phyloP scores from a whole-genome alignment of 2,113 vertebrate species.

The Melospiza georgiana region DNA sequence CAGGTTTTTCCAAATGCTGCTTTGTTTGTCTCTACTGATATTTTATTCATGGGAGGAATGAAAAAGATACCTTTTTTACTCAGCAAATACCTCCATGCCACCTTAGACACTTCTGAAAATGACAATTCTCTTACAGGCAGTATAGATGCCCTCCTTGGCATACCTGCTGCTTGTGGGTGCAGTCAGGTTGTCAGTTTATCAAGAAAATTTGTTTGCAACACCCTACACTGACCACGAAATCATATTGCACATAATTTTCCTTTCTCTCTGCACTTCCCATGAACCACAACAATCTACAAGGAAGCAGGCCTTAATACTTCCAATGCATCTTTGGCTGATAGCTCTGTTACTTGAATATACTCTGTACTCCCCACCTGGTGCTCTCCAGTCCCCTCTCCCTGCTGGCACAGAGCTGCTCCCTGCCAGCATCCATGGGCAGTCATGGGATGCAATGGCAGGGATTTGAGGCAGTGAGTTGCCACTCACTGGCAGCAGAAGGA shows the following conservation, averaged over 20 bases:
- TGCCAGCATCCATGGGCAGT: neutral
- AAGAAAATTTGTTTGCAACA: neutral
- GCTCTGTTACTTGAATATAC: neutral
- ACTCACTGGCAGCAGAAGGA: neutral
- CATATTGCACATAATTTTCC: neutral
- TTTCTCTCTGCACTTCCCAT: neutral
- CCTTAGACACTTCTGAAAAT: neutral
- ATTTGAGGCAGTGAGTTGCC: neutral
- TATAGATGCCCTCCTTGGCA: neutral
- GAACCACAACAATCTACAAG: neutral
- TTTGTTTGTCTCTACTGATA: neutral
- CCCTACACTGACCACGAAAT: neutral
- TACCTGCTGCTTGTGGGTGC: neutral
- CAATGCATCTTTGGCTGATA: neutral
- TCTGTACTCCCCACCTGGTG: neutral
- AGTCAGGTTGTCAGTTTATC: neutral
- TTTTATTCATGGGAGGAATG: neutral
- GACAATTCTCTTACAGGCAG: neutral
- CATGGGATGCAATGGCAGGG: fast-evolving
- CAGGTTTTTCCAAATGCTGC: neutral
- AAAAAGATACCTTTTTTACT: neutral
- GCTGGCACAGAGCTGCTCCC: neutral
- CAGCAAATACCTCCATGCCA: neutral
- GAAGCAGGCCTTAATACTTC: neutral
- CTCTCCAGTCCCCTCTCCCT: neutral